Base-by-base conservation (phyloP, 1,140 invertebrate genomes). In the Sinonovacula constricta region DNA sequence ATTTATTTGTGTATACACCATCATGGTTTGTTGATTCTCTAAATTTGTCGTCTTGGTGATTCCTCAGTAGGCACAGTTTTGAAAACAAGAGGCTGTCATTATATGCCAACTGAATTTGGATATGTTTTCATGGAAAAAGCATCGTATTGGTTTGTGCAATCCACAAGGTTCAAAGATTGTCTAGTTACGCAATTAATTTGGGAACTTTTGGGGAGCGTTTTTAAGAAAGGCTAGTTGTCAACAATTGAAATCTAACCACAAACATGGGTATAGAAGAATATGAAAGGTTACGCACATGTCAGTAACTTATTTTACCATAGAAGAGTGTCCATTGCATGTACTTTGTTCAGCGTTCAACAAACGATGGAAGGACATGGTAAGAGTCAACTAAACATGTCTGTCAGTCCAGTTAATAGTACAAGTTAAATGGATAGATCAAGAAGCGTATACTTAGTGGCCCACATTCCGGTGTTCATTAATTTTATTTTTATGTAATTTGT, bases 151-250 rank as follows among this genome's bases (percentile, higher is more conserved):
- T 75, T n/a, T 68, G 62, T 53, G 79, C 80, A 53, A 67, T 81
- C 49, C 75, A 81, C 67, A 81, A 81, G 69, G 63, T 81, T 36
- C 80, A 81, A 81, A 75, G 80, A 3, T 57, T 74, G 57, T 34
- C 77, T 56, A 63, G 54, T 22, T 56, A 57, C 54, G 62, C 36
- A 14, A 33, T 77, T 66, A 72, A 77, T 67, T 31, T 81, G 4
- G 79, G 72, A 18, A 22, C 28, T 30, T 66, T 34, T n/a, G n/a
- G n/a, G n/a, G n/a, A n/a, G n/a, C 57, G 69, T 77, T 24, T 81
- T 81, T 81, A 63, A 74, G 54, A 63, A 75, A 30, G 80, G 75
- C n/a, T 75, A 45, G 51, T 71, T 81, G 28, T n/a, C 53, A 56
- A 59, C 51, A 22, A 34, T 12, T 18, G 36, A 30, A 33, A 59